phyloP scores from a whole-genome alignment of 2,888 invertebrate species.

The Callosobruchus maculatus region DNA sequence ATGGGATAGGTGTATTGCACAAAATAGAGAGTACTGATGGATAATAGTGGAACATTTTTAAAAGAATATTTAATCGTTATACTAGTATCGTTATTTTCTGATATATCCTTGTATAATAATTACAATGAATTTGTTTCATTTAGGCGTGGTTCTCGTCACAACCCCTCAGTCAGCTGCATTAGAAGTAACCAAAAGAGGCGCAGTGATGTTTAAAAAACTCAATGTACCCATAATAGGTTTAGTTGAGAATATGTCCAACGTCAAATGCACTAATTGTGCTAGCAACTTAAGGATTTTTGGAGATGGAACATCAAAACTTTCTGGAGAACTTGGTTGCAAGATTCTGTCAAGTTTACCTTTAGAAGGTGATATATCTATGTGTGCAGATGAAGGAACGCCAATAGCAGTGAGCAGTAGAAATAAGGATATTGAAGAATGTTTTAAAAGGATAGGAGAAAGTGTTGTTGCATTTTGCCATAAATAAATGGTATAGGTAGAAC shows the following conservation, averaged over 20 bases:
- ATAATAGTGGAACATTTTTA: background rate
- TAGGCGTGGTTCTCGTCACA: conserved; percentile 81
- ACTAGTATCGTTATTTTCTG: background rate
- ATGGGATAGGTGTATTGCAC: no score
- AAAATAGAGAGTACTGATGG: no score
- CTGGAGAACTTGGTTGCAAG: conserved; percentile 61
- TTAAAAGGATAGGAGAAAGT: conserved; percentile 31
- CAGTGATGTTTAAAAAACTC: conserved; percentile 83
- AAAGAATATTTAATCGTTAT: background rate
- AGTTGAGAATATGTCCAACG: conserved; percentile 86
- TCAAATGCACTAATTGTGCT: conserved; percentile 74
- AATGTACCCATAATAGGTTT: conserved; percentile 82
- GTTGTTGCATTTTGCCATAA: conserved; percentile 30
- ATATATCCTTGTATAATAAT: background rate
- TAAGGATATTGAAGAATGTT: conserved; percentile 25
- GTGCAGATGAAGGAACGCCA: conserved; percentile 72
- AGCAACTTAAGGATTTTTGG: conserved; percentile 72
- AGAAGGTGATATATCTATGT: conserved; percentile 63
- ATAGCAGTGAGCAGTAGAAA: conserved; percentile 66
- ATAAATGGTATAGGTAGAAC: conserved; percentile 1
- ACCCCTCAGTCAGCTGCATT: conserved; percentile 88
- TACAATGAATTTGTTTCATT: no score
- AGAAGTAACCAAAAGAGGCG: conserved; percentile 80
- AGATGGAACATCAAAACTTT: conserved; percentile 58
- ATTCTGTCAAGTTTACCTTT: conserved; percentile 73